These are phyloP conservation scores for Apocrypta bakeri DNA, from an alignment of 1,140 invertebrate species.

Conservation along the genomic window DNA sequence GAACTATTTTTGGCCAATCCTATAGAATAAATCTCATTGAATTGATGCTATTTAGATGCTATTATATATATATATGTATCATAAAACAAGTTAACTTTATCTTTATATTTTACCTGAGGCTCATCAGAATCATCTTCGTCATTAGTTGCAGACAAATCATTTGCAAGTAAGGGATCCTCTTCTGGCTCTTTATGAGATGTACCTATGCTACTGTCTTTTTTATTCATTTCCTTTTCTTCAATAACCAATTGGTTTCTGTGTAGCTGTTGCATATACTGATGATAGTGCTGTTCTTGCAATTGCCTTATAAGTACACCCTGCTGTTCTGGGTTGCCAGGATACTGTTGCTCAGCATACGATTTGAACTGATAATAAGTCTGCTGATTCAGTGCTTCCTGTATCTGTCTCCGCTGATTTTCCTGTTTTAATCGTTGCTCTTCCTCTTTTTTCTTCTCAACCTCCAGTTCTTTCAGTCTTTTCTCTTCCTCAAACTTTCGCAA, in stretches of 20 bases:
- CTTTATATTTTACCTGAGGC: slow-evolving; percentile 52
- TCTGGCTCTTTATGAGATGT: slow-evolving; percentile 48
- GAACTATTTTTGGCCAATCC: slow-evolving; percentile 77
- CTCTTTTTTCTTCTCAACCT: slow-evolving; percentile 78
- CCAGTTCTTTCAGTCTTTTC: slow-evolving; percentile 75
- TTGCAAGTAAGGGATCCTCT: slow-evolving; percentile 53
- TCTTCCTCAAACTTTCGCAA: slow-evolving; percentile 74
- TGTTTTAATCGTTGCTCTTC: slow-evolving; percentile 78
- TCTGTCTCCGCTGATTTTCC: slow-evolving; percentile 82
- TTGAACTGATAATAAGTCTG: slow-evolving; percentile 97
- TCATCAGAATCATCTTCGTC: slow-evolving; percentile 72
- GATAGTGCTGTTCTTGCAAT: slow-evolving; percentile 97
- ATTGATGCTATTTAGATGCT: neutral
- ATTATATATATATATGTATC: no score
- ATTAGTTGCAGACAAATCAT: slow-evolving; percentile 54
- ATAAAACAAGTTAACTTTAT: neutral
- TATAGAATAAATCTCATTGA: slow-evolving; percentile 31
- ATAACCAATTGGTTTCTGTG: slow-evolving; percentile 80
- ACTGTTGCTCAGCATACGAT: slow-evolving; percentile 96
- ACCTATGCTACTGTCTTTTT: slow-evolving; percentile 52
- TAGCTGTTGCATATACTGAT: slow-evolving; percentile 96
- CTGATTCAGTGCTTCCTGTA: slow-evolving; percentile 96
- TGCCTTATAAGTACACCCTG: slow-evolving; percentile 94
- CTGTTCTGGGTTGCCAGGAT: slow-evolving; percentile 93
- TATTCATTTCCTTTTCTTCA: slow-evolving; percentile 74